Conservation (phyloP, 2,797 vertebrate genomes). For the Phoxinus dragarum region DNA sequence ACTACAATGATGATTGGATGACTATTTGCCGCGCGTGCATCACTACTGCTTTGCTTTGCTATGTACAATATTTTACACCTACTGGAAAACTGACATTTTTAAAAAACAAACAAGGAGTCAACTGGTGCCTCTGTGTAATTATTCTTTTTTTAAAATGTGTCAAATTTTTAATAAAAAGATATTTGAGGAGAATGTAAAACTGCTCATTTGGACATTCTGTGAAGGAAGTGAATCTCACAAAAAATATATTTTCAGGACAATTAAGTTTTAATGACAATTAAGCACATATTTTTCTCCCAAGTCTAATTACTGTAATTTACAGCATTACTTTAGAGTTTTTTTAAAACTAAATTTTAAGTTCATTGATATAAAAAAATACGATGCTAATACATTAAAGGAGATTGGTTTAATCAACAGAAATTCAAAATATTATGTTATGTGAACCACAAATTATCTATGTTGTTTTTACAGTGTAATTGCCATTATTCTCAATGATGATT, state of each 20-base stretch:
- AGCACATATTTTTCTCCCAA: background rate
- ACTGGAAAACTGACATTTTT: background rate
- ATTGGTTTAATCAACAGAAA: too few species aligned
- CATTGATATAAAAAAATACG: too few species aligned
- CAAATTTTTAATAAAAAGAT: background rate
- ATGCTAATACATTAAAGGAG: too few species aligned
- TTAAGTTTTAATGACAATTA: background rate
- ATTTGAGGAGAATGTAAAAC: background rate
- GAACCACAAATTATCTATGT: too few species aligned
- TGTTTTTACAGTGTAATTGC: background rate
- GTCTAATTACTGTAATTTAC: too few species aligned
- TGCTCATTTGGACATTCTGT: background rate
- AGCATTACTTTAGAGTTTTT: background rate
- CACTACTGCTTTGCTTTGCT: slow-evolving; percentile 17
- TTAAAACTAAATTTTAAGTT: background rate
- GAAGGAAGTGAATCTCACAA: background rate
- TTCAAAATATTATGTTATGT: too few species aligned
- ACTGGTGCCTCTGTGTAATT: background rate
- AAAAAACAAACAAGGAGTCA: background rate
- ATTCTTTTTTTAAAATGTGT: background rate
- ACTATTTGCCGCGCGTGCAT: background rate
- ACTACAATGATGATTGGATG: background rate
- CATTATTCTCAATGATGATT: background rate
- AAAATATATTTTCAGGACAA: background rate
- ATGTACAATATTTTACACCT: slow-evolving; percentile 10